Evolutionary conservation across 2,888 invertebrate species (phyloP).

Genomic region (Apamea epomidion): DNA sequence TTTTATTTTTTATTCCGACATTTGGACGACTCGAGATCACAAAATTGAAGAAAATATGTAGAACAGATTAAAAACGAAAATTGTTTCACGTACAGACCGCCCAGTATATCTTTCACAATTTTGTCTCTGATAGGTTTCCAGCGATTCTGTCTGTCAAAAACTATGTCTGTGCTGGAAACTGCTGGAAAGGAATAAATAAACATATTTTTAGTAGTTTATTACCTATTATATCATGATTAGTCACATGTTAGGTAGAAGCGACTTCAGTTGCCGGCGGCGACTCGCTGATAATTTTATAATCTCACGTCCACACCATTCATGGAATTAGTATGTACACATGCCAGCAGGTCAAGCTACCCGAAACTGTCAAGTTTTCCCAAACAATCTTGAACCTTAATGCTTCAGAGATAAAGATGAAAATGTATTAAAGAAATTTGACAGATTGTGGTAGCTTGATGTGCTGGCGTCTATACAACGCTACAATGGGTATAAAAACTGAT

Average conservation of each 20-base stretch:
- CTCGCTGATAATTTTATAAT: background rate
- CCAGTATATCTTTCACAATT: background rate
- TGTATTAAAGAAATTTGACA: too few relatives aligned
- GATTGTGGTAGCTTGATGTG: too few relatives aligned
- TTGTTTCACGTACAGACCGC: background rate
- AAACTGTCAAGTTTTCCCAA: too few relatives aligned
- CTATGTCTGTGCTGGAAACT: too few relatives aligned
- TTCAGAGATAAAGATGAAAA: too few relatives aligned
- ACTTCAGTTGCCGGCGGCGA: background rate
- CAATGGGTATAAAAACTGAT: too few relatives aligned
- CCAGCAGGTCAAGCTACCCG: too few relatives aligned
- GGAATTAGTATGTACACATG: too few relatives aligned
- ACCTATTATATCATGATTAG: background rate
- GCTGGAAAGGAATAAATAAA: too few relatives aligned
- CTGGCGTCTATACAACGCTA: too few relatives aligned
- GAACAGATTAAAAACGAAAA: constrained; percentile 53
- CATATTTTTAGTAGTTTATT: background rate
- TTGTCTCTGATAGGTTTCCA: background rate
- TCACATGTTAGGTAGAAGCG: background rate
- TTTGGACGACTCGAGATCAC: constrained; percentile 50
- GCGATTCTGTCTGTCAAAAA: background rate
- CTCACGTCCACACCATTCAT: background rate
- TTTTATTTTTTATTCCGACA: constrained; percentile 57
- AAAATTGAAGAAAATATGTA: constrained; percentile 54
- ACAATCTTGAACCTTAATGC: too few relatives aligned